Percentiles rank a stretch among this genome's conserved stretches.
Evolutionary conservation across 2,113 vertebrate species (phyloP).

Genomic region (Martes martes): DNA sequence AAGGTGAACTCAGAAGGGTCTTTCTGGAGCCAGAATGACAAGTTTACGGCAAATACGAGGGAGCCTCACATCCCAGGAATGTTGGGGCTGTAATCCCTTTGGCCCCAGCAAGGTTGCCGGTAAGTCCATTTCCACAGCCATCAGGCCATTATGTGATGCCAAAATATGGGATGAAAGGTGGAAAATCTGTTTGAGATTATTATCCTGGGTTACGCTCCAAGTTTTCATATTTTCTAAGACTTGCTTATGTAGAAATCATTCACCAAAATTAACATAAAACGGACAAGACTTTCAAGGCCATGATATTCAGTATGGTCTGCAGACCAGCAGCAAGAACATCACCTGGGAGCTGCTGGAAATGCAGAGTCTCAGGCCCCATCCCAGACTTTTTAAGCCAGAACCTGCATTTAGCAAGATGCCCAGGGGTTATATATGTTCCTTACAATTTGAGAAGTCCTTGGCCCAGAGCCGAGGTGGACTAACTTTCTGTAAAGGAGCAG

Average conservation of each 20-base stretch:
- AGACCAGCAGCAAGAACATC: neutral
- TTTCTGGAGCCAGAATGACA: neutral
- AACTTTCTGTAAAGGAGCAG: neutral
- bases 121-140: neutral
- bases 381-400: neutral
- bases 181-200: neutral
- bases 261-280: neutral
- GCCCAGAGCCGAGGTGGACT: neutral
- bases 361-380: neutral
- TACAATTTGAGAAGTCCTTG: neutral
- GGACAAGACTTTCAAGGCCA: neutral
- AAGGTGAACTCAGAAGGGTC: neutral
- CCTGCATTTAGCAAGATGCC: neutral
- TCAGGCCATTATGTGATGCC: neutral
- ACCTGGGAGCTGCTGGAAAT: neutral
- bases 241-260: slow-evolving; percentile 5
- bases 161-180: neutral
- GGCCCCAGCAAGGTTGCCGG: neutral
- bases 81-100: neutral
- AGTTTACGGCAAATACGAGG: neutral
- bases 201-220: neutral
- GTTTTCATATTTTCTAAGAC: slow-evolving; percentile 3
- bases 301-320: too few relatives aligned
- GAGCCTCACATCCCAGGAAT: neutral
- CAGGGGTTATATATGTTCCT: neutral